Evolutionary conservation across 2,797 vertebrate genomes (phyloP), one percentile per base, ranked within the genome.

Genomic region (Platalea minor): DNA sequence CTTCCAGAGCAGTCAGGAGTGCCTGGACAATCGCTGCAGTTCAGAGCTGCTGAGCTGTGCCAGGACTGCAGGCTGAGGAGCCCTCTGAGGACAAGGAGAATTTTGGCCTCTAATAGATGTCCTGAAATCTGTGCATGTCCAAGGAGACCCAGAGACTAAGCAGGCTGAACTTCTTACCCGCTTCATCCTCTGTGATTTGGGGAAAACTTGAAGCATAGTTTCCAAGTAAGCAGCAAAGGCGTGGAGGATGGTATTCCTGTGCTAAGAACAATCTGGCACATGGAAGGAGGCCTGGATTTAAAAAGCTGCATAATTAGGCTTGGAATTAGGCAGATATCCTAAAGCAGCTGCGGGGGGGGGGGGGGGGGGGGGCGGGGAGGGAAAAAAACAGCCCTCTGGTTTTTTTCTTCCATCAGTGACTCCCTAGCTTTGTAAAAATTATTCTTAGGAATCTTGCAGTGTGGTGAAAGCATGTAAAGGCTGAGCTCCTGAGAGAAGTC

Each of bases 41-140:
- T 70, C 84, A 79, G 78, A 89, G 60, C 28, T 79, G 88, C 88
- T 87, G 43, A 82, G 56, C 72, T 76, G 86, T 0, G 15, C 87
- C 91, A 96, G 80, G 45, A 78, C 59, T 89, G 64, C 10, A 3
- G 54, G 68, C 65, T 92, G 76, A 88, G 65, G 28, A 94, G 68
- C 31, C 35, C 72, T 92, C 60, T 73, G 94, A 95, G 81, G 73
- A 72, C 68, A 78, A 63, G 31, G 41, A 94, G 64, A 96, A 80
- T 88, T 87, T 23, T 78, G 54, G 86, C 61, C 18, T 91, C 90
- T 83, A 92, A 80, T 9, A 91, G 46, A 83, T 33, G 24, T 83
- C 46, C 45, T 95, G 72, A 93, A 91, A 93, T 61, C 64, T 70
- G 10, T 88, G 26, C 29, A 54, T 31, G 50, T 75, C 50, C 75